A percentile compares a stretch with the other conserved stretches of the same genome.
phyloP scores from a whole-genome alignment of 2,113 vertebrate genomes.

The Chloebia gouldiae region DNA sequence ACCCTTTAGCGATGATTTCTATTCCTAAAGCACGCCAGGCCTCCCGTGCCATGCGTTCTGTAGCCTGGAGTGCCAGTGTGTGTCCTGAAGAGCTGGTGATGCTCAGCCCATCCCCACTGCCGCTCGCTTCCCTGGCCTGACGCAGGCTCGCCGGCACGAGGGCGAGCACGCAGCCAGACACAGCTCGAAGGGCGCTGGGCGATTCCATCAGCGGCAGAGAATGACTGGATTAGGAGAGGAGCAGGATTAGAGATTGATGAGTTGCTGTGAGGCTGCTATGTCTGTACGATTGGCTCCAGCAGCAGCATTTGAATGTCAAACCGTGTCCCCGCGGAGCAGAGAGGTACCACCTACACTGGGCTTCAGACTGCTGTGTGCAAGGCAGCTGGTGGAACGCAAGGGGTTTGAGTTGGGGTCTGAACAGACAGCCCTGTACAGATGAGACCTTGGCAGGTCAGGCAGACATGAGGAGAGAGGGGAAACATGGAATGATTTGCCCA shows the following conservation, averaged over 20 bases:
- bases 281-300: not conserved
- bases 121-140: not conserved
- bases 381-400: not conserved
- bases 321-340: not conserved
- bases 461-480: not conserved
- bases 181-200: rapidly evolving
- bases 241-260: not conserved
- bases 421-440: not conserved
- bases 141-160: not conserved
- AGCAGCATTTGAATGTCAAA: not conserved
- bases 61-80: not conserved
- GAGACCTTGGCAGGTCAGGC: not conserved
- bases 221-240: not conserved
- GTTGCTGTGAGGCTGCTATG: not conserved
- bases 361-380: rapidly evolving
- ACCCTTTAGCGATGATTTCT: not conserved
- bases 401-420: not conserved
- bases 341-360: rapidly evolving
- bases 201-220: not conserved
- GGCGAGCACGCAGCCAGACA: not conserved
- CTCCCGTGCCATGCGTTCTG: not conserved
- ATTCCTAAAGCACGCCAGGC: not conserved
- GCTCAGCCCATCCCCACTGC: not conserved
- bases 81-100: not conserved
- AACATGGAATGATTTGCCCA: not conserved